Percentiles rank a stretch among this genome's conserved stretches.
Evolutionary conservation across 2,113 vertebrate species (phyloP).

Genomic region (Mustelus asterias): DNA sequence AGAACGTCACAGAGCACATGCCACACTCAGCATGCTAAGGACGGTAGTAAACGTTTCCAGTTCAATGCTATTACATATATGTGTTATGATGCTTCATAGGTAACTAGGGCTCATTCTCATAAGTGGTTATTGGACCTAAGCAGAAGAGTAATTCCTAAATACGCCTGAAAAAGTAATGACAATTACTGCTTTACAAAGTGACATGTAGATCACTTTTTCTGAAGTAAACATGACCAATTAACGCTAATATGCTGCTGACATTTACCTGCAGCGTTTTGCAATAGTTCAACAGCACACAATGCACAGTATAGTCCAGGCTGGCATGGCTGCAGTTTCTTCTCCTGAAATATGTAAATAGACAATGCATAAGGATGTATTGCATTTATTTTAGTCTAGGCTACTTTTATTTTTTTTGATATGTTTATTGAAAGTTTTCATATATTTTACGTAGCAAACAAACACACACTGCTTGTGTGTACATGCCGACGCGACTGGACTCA

Average conservation of each 20-base stretch:
- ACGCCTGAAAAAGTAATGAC: neutral
- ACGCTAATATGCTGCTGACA: neutral
- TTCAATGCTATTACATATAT: neutral
- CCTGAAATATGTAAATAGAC: conserved; percentile 51
- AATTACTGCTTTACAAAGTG: neutral
- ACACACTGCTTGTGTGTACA: too few relatives aligned
- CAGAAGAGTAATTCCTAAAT: neutral
- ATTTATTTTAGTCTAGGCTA: neutral
- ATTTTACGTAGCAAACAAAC: too few relatives aligned
- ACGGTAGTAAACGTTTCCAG: neutral
- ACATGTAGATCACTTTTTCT: neutral
- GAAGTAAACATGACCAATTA: neutral
- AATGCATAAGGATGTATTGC: neutral
- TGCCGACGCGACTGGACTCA: too few relatives aligned
- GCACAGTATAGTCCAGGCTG: conserved; percentile 51
- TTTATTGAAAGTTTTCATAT: too few relatives aligned
- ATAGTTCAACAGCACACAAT: conserved; percentile 52
- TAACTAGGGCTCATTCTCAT: neutral
- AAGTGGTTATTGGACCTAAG: neutral
- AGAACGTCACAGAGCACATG: neutral
- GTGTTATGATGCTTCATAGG: neutral
- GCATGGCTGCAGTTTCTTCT: conserved; percentile 53
- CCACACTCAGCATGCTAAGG: neutral
- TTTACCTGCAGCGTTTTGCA: conserved; percentile 51
- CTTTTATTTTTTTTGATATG: neutral